Evolutionary conservation across 2,113 vertebrate genomes (phyloP).

Genomic region (Aramus guarauna): DNA sequence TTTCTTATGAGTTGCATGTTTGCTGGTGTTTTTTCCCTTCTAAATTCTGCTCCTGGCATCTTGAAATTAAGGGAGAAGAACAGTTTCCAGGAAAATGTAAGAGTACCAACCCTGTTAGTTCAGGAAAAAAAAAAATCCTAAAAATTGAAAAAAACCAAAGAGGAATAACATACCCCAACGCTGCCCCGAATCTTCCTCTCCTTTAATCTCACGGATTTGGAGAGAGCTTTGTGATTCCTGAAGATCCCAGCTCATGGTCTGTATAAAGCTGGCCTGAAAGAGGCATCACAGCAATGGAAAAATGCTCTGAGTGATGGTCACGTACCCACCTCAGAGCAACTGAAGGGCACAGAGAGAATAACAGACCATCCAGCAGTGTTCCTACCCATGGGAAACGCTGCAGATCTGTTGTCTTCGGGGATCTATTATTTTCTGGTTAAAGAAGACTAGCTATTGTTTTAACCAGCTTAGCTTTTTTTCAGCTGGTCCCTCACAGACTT

Average conservation of each 20-base stretch:
- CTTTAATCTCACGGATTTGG: not conserved
- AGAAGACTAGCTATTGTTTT: not conserved
- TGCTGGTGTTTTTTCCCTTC: not conserved
- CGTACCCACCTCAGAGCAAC: not conserved
- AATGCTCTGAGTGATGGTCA: not conserved
- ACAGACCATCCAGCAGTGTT: not conserved
- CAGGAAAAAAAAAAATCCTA: not conserved
- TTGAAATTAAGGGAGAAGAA: not conserved
- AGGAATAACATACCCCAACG: not conserved
- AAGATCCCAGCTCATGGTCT: not conserved
- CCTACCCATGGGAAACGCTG: accelerated
- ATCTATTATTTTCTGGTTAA: not conserved
- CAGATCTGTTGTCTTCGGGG: not conserved
- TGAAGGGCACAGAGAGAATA: not conserved
- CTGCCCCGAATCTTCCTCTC: not conserved
- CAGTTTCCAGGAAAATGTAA: not conserved
- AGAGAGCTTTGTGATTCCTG: not conserved
- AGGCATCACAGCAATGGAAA: not conserved
- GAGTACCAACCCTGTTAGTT: not conserved
- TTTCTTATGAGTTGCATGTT: not conserved
- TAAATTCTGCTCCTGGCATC: not conserved
- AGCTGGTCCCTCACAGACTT: not conserved
- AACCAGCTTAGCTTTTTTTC: not conserved
- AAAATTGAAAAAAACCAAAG: not conserved
- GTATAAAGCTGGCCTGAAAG: not conserved